Evolutionary conservation across 2,113 vertebrate genomes (phyloP).

Genomic region (Sturnus vulgaris): DNA sequence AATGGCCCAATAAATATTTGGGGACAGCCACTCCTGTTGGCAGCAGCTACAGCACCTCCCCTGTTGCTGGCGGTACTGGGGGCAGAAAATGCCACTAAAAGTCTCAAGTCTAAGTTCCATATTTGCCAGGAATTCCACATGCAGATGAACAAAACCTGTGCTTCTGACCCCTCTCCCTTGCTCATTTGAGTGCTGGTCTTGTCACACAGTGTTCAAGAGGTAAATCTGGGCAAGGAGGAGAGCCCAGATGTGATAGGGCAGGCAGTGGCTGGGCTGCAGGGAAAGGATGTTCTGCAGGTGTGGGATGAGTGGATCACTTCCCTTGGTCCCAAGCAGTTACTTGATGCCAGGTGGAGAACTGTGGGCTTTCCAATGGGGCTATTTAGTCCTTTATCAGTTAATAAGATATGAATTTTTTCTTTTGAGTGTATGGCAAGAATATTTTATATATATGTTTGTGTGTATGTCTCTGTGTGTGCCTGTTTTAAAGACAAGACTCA

Average conservation of each 20-base stretch:
- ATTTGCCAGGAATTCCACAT: not conserved
- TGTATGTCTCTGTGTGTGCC: not conserved
- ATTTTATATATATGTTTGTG: not conserved
- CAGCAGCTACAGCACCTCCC: not conserved
- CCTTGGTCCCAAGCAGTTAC: not conserved
- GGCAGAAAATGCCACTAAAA: not conserved
- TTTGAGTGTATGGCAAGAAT: not conserved
- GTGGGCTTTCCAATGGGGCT: not conserved
- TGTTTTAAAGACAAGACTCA: not conserved
- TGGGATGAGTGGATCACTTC: not conserved
- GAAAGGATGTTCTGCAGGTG: rapidly evolving
- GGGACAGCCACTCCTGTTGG: not conserved
- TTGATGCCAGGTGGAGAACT: not conserved
- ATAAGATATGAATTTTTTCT: not conserved
- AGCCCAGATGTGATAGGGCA: not conserved
- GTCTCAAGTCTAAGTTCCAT: not conserved
- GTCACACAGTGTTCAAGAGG: not conserved
- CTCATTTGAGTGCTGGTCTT: not conserved
- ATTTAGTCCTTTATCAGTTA: not conserved
- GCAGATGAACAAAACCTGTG: not conserved
- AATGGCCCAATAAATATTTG: not conserved
- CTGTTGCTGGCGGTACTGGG: not conserved
- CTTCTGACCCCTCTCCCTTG: not conserved
- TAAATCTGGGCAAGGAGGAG: not conserved
- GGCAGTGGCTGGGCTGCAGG: not conserved